Evolutionary conservation across 2,888 invertebrate species (phyloP), one percentile per base, ranked within the genome.

Genomic region (Branchellion lobata): DNA sequence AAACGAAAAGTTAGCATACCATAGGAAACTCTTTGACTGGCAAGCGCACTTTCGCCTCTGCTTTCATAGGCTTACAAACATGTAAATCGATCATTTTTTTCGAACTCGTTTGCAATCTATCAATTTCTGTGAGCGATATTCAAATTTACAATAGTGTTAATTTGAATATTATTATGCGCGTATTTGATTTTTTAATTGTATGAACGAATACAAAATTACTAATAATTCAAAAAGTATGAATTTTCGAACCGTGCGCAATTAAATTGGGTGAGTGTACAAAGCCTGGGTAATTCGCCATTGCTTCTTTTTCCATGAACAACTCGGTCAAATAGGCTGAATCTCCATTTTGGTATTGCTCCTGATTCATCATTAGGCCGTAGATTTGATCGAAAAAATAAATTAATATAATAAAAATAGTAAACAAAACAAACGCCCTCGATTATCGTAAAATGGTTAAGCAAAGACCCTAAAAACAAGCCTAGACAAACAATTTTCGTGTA

Each of bases 1-100:
- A 27, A 21, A 5, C 3, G 65, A 8, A 65, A 27, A 65, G 3
- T 65, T 5, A 40, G 82, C 83, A 79, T 80, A 83, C 83, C 81
- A 82, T 81, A 11, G 83, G 83, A 80, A 78, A 81, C 76, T 83
- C 82, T 74, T 82, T 82, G 33, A 80, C 79, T 47, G 83, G 83
- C 34, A 83, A 79, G 72, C 81, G 61, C 78, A 83, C 82, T 80
- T 82, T 82, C 47, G 78, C 78, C 61, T 78, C 65, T 65, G 82
- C 75, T 81, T 82, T 83, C 69, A 81, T 78, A 61, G 81, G 82
- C 80, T 81, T 82, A 76, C 80, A 81, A 36, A 80, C 79, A 76
- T 82, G 82, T 24, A 83, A 71, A 75, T 83, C 83, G 40, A 82
- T 76, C 65, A 80, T 80, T 79, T 82, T 81, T 31, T 80, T 80